These are phyloP conservation scores for Lacerta agilis DNA, from an alignment of 2,797 vertebrate genomes.

Conservation along the genomic window DNA sequence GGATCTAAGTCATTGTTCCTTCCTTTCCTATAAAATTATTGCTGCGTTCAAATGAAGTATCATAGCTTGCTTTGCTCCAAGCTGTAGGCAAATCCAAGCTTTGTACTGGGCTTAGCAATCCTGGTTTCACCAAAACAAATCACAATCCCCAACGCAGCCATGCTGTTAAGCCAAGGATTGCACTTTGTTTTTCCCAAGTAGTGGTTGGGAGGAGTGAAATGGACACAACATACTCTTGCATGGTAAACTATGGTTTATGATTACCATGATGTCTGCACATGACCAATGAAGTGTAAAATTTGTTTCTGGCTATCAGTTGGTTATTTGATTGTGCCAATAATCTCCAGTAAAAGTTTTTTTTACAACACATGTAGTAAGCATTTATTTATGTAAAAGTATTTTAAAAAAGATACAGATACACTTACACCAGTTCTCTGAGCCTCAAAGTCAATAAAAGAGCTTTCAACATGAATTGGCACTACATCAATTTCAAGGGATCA, in stretches of 20 bases:
- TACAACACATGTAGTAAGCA: background rate
- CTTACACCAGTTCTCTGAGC: background rate
- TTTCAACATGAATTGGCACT: background rate
- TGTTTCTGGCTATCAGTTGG: conserved; percentile 20
- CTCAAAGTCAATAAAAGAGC: background rate
- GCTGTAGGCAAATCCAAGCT: no score
- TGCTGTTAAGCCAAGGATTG: background rate
- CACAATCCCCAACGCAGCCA: background rate
- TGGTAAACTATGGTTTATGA: background rate
- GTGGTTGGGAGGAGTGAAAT: background rate
- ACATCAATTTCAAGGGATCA: background rate
- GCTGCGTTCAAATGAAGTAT: no score
- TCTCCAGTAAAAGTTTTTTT: conserved; percentile 19
- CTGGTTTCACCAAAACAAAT: background rate
- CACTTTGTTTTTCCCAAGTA: background rate
- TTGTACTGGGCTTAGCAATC: background rate
- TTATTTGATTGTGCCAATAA: conserved; percentile 30
- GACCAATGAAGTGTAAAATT: background rate
- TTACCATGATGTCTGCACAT: background rate
- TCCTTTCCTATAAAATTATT: no score
- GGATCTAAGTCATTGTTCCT: no score
- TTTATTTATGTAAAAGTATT: background rate
- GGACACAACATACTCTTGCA: background rate
- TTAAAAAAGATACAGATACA: background rate
- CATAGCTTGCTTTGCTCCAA: no score